These are phyloP conservation scores for Tipula helvola DNA, from an alignment of 2,888 invertebrate species.

Conservation along the genomic window DNA sequence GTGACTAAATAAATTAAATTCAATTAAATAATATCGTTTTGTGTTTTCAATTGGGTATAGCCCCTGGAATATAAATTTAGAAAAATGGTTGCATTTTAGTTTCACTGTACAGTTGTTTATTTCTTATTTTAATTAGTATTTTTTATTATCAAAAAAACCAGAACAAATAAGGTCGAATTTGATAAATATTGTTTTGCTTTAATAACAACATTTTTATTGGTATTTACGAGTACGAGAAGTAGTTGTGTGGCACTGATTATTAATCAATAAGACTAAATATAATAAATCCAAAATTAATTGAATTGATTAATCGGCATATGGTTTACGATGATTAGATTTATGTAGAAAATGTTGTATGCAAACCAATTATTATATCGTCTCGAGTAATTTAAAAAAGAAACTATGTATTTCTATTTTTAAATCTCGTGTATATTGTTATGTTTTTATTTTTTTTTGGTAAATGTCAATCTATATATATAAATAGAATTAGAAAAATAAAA, in stretches of 20 bases:
- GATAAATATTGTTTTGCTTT: not conserved
- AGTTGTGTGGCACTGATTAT: not conserved
- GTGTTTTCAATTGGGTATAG: not conserved
- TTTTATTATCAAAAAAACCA: not conserved
- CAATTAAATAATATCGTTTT: not conserved
- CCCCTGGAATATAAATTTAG: not conserved
- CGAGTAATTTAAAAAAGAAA: not conserved
- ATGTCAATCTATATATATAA: not conserved
- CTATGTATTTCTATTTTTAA: not conserved
- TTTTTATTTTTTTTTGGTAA: not conserved
- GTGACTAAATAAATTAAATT: conserved; percentile 4
- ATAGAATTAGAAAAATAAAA: not conserved
- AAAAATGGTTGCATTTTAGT: not conserved
- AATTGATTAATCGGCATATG: not conserved
- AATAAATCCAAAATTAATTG: not conserved
- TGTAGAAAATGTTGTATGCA: not conserved
- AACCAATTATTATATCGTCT: not conserved
- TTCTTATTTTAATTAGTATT: not conserved
- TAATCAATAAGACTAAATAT: not conserved
- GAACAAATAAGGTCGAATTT: not conserved
- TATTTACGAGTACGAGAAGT: not conserved
- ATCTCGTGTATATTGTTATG: not conserved
- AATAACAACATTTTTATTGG: not conserved
- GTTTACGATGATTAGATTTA: not conserved
- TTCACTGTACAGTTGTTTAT: not conserved